Conservation (phyloP, 1,140 invertebrate genomes). For the Nylanderia fulva region DNA sequence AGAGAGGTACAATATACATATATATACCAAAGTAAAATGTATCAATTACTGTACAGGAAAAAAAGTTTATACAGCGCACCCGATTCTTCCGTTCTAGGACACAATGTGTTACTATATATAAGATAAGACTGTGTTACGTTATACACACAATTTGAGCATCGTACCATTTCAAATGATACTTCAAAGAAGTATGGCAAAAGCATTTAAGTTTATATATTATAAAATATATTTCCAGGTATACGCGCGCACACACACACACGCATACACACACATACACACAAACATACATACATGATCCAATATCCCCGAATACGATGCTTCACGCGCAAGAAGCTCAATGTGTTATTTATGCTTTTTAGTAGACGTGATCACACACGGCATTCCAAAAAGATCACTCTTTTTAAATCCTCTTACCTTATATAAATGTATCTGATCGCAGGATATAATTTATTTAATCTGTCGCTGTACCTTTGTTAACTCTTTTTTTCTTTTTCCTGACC, state of each 20-base stretch:
- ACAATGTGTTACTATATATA: conserved; percentile 66
- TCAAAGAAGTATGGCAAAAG: conserved; percentile 75
- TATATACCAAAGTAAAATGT: conserved; percentile 44
- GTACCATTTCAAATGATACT: conserved; percentile 72
- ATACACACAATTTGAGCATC: conserved; percentile 77
- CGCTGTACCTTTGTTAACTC: conserved; percentile 67
- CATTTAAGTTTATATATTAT: conserved; percentile 69
- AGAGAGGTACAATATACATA: conserved; percentile 5
- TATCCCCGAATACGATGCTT: conserved; percentile 29
- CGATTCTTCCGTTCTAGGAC: conserved; percentile 71
- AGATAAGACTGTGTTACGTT: conserved; percentile 69
- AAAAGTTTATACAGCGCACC: conserved; percentile 65
- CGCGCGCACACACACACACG: conserved; percentile 12
- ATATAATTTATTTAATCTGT: conserved; percentile 66
- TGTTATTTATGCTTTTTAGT: conserved; percentile 54
- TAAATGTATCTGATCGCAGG: conserved; percentile 55
- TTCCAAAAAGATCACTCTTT: conserved; percentile 50
- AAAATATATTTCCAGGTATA: conserved; percentile 51
- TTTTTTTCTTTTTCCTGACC: conserved; percentile 66
- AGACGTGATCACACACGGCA: conserved; percentile 40
- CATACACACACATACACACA: conserved; percentile 16
- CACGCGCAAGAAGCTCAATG: conserved; percentile 57
- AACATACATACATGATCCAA: conserved; percentile 29
- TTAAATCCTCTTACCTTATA: conserved; percentile 66
- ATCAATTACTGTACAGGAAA: conserved; percentile 55